Evolutionary conservation across 1,140 invertebrate species (phyloP).

Genomic region (Psix sp.): DNA sequence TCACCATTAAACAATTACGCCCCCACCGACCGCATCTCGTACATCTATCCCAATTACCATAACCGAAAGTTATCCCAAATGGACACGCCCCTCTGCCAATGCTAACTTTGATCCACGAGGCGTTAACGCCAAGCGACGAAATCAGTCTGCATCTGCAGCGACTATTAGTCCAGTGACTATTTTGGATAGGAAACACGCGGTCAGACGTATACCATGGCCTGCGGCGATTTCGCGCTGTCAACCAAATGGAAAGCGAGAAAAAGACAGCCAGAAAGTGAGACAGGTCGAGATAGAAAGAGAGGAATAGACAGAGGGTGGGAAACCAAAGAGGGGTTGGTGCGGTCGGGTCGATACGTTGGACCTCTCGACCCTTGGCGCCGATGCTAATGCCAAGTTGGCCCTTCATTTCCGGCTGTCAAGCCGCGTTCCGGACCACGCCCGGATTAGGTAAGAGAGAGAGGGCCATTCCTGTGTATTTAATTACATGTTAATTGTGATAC

Average conservation of each 20-base stretch:
- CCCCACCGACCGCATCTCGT: not conserved
- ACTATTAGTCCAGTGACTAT: slow-evolving; percentile 8
- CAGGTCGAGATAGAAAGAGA: too few species aligned
- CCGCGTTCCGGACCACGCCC: slow-evolving; percentile 36
- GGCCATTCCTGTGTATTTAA: slow-evolving; percentile 23
- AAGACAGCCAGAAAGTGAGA: slow-evolving; percentile 6
- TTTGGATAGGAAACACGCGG: slow-evolving; percentile 14
- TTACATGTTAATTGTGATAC: slow-evolving; percentile 50
- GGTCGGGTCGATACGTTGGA: slow-evolving; percentile 25
- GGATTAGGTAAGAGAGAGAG: too few species aligned
- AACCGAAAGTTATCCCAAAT: slow-evolving; percentile 12
- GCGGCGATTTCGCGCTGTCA: slow-evolving; percentile 17
- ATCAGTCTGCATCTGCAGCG: not conserved
- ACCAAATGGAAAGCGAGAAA: not conserved
- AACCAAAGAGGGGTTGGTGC: not conserved
- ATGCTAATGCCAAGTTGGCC: slow-evolving; percentile 45
- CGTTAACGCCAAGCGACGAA: slow-evolving; percentile 5
- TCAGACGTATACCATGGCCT: slow-evolving; percentile 6
- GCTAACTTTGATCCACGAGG: not conserved
- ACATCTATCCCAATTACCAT: slow-evolving; percentile 12
- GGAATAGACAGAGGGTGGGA: not conserved
- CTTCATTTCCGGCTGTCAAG: slow-evolving; percentile 42
- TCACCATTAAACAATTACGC: slow-evolving; percentile 19
- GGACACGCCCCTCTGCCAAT: slow-evolving; percentile 1
- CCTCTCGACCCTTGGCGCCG: slow-evolving; percentile 29